Conservation (phyloP, 2,797 vertebrate genomes). For the Parambassis ranga region DNA sequence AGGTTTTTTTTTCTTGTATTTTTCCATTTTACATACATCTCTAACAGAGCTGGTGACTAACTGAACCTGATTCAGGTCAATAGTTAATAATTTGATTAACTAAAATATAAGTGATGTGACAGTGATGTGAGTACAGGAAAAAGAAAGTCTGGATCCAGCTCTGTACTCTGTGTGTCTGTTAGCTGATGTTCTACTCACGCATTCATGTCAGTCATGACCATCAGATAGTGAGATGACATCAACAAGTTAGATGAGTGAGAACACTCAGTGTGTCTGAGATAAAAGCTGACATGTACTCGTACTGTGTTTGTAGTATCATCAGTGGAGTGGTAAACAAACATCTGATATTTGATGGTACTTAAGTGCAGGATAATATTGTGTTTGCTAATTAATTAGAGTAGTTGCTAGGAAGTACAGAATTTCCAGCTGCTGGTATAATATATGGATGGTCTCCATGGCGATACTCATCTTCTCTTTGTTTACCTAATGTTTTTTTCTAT, state of each 20-base stretch:
- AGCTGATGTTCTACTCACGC: not conserved
- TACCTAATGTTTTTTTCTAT: no score
- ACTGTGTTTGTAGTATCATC: not conserved
- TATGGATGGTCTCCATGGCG: no score
- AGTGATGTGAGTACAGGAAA: no score
- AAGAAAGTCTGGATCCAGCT: not conserved
- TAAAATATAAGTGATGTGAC: no score
- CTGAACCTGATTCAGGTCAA: not conserved
- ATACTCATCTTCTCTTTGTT: no score
- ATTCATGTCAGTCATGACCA: conserved; percentile 36
- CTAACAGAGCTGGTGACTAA: not conserved
- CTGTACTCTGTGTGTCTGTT: not conserved
- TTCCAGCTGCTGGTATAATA: no score
- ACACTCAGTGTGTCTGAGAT: conserved; percentile 21
- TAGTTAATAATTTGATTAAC: no score
- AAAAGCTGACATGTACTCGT: conserved; percentile 14
- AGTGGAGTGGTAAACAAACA: not conserved
- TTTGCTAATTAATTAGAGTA: not conserved
- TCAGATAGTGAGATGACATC: conserved; percentile 29
- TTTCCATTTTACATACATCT: not conserved
- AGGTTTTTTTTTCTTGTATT: not conserved
- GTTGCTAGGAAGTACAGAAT: not conserved
- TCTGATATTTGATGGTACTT: not conserved
- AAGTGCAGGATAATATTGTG: not conserved
- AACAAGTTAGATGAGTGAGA: conserved; percentile 22